Base-by-base conservation (phyloP, 2,888 invertebrate genomes). In the Pammene fasciana region DNA sequence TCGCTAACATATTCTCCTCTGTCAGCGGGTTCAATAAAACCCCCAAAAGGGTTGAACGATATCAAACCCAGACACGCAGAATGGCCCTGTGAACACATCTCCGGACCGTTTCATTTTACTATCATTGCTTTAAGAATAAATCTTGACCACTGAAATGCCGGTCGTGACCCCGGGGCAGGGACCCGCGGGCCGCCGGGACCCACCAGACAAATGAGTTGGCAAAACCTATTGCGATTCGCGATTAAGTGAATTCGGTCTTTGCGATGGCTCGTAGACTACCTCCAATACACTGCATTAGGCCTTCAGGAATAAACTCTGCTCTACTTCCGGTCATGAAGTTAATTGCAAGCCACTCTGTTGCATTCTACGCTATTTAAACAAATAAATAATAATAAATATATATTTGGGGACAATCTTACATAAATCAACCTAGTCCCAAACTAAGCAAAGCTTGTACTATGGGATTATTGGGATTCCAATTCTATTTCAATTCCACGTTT, bases 201-300 rank as follows among this genome's bases (percentile, higher is more conserved):
- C 38, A 54, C 18, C 60, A 71, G 68, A 71, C 64, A 71, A 65
- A 68, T 71, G 71, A 65, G 48, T 48, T 54, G 52, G 54, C 48
- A 56, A 71, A 67, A 67, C 68, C 68, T 65, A 71, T 68, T 48
- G 66, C 60, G 55, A 16, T 60, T 38, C 59, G 41, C 50, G 48
- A 68, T 65, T 68, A 60, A 71, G 68, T 67, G 68, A 66, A 65
- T 68, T 71, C 41, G 48, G 60, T 48, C 14, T 54, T 45, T 38
- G 34, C 41, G 67, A 16, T 55, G 34, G 14, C 26, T 56, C n/a
- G 16, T 14, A 9, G 48, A 48, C 16, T 16, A 48, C 16, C 16
- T 16, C 48, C 48, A 3, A 1, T 9, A 16, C 16, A 48, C 48
- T 8, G 18, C 18, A 50, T 50, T 50, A 48, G 13, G n/a, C n/a